Percentiles rank a stretch among this genome's conserved stretches.
Conservation (phyloP, 1,140 invertebrate species). For the Calliopsis andreniformis region DNA sequence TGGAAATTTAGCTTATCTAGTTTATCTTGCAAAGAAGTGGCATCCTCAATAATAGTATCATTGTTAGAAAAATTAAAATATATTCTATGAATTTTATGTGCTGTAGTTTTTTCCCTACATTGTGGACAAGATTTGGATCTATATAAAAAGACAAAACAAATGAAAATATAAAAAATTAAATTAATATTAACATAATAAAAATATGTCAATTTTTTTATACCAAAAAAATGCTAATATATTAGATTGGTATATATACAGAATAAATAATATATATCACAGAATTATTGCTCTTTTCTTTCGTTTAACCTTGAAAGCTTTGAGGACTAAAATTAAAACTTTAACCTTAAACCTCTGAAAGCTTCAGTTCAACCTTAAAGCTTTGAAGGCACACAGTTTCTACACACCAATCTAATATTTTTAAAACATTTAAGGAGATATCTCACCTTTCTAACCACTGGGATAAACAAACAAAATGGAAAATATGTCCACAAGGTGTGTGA, state of each 20-base stretch:
- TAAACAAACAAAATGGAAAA: conserved; percentile 85
- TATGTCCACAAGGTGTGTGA: conserved; percentile 85
- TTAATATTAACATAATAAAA: neutral
- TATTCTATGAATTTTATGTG: conserved; percentile 83
- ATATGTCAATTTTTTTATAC: too few species aligned
- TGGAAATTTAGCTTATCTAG: conserved; percentile 80
- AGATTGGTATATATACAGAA: too few species aligned
- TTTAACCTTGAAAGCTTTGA: too few species aligned
- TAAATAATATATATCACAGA: too few species aligned
- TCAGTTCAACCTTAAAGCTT: too few species aligned
- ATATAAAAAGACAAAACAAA: conserved; percentile 24
- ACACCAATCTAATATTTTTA: too few species aligned
- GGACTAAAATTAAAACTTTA: too few species aligned
- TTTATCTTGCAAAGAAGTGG: conserved; percentile 75
- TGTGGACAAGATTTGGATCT: conserved; percentile 86
- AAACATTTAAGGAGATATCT: too few species aligned
- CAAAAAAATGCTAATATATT: too few species aligned
- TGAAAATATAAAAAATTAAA: neutral
- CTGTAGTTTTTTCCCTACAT: conserved; percentile 85
- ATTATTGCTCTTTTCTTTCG: too few species aligned
- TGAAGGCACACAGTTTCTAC: too few species aligned
- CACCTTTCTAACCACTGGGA: conserved; percentile 86
- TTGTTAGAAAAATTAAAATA: conserved; percentile 85
- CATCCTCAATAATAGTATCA: conserved; percentile 74
- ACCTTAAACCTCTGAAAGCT: too few species aligned